Evolutionary conservation across 2,888 invertebrate genomes (phyloP).

Genomic region (Lithosia quadra): DNA sequence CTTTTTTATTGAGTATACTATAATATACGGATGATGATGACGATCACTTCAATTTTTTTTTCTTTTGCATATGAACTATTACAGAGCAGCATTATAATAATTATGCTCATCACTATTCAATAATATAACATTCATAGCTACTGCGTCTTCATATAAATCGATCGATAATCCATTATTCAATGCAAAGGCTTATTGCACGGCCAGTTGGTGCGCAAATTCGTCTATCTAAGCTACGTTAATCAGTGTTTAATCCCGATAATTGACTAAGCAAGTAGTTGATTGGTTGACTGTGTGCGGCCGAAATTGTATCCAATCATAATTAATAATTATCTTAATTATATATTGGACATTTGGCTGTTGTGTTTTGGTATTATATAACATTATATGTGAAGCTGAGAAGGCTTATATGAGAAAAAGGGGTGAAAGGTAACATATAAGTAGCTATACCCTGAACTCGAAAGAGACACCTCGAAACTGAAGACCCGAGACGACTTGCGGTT

Average conservation of each 20-base stretch:
- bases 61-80: too few species aligned
- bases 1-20: too few species aligned
- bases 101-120: conserved; percentile 25
- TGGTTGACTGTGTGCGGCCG: conserved; percentile 30
- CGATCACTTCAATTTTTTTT: too few species aligned
- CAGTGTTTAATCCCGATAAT: conserved; percentile 48
- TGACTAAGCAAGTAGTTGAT: conserved; percentile 42
- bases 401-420: too few species aligned
- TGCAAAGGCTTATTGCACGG: conserved; percentile 37
- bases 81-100: neutral
- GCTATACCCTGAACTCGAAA: too few species aligned
- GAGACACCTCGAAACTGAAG: too few species aligned
- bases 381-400: too few species aligned
- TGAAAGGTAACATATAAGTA: too few species aligned
- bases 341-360: neutral
- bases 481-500: too few species aligned
- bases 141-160: conserved; percentile 41
- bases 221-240: conserved; percentile 45
- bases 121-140: conserved; percentile 21
- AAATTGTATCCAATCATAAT: conserved; percentile 15
- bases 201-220: conserved; percentile 35
- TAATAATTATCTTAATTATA: conserved; percentile 16
- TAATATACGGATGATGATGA: too few species aligned
- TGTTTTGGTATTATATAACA: neutral
- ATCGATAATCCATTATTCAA: conserved; percentile 48